A percentile compares a stretch with the other conserved stretches of the same genome.
These are phyloP conservation scores for Phacellophora camtschatica DNA, from an alignment of 30 jellyfish, hydroid and myxozoan genomes.

Conservation along the genomic window DNA sequence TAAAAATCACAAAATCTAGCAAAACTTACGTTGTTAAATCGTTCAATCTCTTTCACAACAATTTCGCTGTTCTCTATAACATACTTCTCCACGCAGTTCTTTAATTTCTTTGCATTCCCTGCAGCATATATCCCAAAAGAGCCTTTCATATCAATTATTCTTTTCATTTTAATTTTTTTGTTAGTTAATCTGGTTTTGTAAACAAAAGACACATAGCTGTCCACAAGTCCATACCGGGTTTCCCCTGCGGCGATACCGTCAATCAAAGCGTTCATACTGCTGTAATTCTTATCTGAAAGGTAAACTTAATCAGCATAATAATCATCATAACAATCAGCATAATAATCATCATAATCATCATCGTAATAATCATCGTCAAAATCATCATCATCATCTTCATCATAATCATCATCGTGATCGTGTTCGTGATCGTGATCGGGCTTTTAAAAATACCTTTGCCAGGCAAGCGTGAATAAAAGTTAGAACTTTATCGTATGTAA, in stretches of 20 bases:
- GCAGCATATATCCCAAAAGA: conserved; percentile 14
- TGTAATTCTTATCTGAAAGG: not conserved
- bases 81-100: conserved; percentile 1
- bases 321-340: no score
- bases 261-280: not conserved
- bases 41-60: not conserved
- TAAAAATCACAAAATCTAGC: not conserved
- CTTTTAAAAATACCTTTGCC: no score
- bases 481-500: no score
- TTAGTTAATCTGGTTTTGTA: not conserved
- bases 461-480: no score
- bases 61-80: not conserved
- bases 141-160: not conserved
- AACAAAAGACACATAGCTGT: not conserved
- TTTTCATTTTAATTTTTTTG: not conserved
- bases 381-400: no score
- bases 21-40: not conserved
- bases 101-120: conserved; percentile 5
- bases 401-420: no score
- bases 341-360: no score
- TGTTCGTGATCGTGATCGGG: no score
- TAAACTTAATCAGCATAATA: no score
- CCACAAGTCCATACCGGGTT: not conserved
- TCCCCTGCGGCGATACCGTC: not conserved
- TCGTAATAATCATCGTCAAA: no score